Base-by-base conservation (phyloP, 2,888 invertebrate genomes). In the Pollenia labialis region DNA sequence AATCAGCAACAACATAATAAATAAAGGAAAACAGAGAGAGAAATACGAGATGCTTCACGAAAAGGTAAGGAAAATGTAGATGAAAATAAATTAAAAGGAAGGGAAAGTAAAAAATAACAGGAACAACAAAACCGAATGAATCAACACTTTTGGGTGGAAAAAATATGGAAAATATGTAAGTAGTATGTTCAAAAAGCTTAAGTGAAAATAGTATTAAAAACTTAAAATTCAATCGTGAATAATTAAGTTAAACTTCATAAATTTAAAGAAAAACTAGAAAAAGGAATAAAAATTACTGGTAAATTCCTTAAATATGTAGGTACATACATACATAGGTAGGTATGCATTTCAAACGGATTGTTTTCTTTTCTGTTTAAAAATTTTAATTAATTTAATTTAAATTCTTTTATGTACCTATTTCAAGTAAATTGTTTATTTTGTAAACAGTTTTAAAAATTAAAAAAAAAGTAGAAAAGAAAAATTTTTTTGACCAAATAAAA, bases 61-160 rank as follows among this genome's bases (percentile, higher is more conserved):
- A 60, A 68, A 84, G 12, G 48, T 46, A 74, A 80, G 60, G 62
- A 79, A 80, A 84, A 46, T 54, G 42, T 56, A 54, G 62, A 79
- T 56, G 50, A 16, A 74, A 46, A 72, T 60, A 62, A 56, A 77
- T 18, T 18, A 60, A 81, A 71, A 74, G 74, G 50, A 85, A 85
- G 60, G 62, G 75, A 81, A 81, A 82, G 58, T 74, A 68, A 80
- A 60, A 64, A 52, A 50, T 44, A 76, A 69, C 58, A 85, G 69
- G 69, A 69, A 80, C 44, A 58, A 64, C 7, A 52, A 76, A 16
- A 77, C 81, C 74, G 68, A 74, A 77, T 87, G 74, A 87, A 85
- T 82, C 80, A 77, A 85, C 83, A 83, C 10, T 75, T 85, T 82
- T 71, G 64, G 56, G 46, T 44, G 50, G 75, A 62, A 60, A 66